Conservation (phyloP, 2,888 invertebrate genomes). For the Drosophila testacea region DNA sequence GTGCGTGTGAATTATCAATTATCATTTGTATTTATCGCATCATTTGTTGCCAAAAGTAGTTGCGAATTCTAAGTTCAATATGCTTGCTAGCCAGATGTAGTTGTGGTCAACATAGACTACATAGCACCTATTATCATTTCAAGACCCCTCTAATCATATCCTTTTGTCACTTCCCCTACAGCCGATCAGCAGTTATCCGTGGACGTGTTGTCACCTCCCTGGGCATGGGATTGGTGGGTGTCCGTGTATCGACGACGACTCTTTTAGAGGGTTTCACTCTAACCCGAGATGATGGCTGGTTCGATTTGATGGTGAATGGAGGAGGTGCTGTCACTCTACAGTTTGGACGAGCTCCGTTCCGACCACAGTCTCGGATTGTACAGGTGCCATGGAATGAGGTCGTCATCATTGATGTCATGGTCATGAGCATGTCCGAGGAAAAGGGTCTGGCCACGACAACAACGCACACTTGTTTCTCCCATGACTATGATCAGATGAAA, state of each 20-base stretch:
- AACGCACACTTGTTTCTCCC: conserved; percentile 93
- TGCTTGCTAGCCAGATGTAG: conserved; percentile 64
- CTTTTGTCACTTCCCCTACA: conserved; percentile 83
- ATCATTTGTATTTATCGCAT: conserved; percentile 70
- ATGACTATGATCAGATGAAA: conserved; percentile 96
- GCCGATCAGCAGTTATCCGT: conserved; percentile 98
- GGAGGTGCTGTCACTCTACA: conserved; percentile 98
- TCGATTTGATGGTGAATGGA: conserved; percentile 99
- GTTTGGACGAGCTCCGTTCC: conserved; percentile 96
- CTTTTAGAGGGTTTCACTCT: conserved; percentile 98
- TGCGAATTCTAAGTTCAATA: conserved; percentile 59
- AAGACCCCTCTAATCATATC: conserved; percentile 55
- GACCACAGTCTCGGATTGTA: conserved; percentile 94
- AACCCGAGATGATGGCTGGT: conserved; percentile 97
- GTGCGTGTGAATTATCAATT: conserved; percentile 82
- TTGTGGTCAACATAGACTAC: conserved; percentile 16
- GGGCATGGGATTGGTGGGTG: conserved; percentile 97
- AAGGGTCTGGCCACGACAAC: conserved; percentile 88
- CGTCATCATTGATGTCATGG: conserved; percentile 95
- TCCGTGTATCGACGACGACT: conserved; percentile 96
- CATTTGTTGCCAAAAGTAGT: conserved; percentile 54
- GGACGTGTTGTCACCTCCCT: conserved; percentile 96
- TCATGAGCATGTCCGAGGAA: conserved; percentile 93
- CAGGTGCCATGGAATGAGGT: conserved; percentile 99
- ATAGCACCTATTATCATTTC: conserved; percentile 16